Percentiles rank a stretch among this genome's conserved stretches.
Evolutionary conservation across 2,113 vertebrate genomes (phyloP).

Genomic region (Phrynocephalus versicolor): DNA sequence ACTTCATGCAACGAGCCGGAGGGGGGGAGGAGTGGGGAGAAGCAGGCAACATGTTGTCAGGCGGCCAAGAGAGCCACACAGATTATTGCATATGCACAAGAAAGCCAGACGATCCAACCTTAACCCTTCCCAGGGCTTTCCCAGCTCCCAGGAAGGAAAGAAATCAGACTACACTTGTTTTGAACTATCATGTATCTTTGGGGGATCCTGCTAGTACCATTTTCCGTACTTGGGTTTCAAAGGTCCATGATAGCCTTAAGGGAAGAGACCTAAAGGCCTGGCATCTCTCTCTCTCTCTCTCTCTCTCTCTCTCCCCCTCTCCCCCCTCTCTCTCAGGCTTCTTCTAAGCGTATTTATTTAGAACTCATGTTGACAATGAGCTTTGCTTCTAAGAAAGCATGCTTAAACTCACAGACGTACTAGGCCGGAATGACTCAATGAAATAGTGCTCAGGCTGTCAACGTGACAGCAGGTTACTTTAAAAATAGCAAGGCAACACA

Average conservation of each 20-base stretch:
- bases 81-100: conserved; percentile 73
- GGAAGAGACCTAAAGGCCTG: too few relatives aligned
- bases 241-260: background rate
- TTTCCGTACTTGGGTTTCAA: background rate
- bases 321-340: background rate
- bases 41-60: conserved; percentile 77
- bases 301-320: too few relatives aligned
- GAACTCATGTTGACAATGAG: background rate
- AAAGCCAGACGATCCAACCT: conserved; percentile 66
- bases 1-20: conserved; percentile 67
- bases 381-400: background rate
- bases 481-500: background rate
- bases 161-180: background rate
- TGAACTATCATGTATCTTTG: background rate
- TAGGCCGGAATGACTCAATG: background rate
- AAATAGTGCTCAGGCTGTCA: too few relatives aligned
- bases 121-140: conserved; percentile 70
- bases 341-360: background rate
- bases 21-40: conserved; percentile 51
- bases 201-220: background rate
- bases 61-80: conserved; percentile 75
- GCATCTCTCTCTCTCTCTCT: background rate
- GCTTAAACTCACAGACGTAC: background rate
- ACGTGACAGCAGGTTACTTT: background rate
- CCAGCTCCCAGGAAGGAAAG: background rate